Evolutionary conservation across 2,113 vertebrate genomes (phyloP), one percentile per base, ranked within the genome.

Genomic region (Calypte anna): DNA sequence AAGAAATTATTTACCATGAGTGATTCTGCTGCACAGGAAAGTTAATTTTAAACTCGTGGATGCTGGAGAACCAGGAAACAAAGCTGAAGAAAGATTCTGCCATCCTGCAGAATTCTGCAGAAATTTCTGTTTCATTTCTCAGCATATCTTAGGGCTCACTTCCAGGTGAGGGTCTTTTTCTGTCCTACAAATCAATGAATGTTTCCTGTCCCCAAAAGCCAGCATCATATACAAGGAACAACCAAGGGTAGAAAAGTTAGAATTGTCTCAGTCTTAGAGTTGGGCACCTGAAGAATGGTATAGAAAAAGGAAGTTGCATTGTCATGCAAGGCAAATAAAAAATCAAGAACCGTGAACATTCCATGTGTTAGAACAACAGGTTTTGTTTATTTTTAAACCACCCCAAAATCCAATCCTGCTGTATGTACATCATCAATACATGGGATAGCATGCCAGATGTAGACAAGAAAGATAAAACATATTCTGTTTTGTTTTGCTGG

Each of bases 381-480:
- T 86, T 94, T 93, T 92, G 62, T 96, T 96, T 97, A 96, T 96
- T 97, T 96, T 92, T 33, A 91, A 91, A 90, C 79, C 82, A 81
- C 50, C 81, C 82, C 81, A 70, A 92, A 91, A 85, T 79, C 61
- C 84, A 66, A 21, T 81, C 91, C 93, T 95, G 91, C 82, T 90
- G 28, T 94, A 88, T 88, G 77, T 92, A 95, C 95, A 96, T 51
- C 59, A 31, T 68, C 75, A 86, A 92, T 96, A 91, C 86, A 93
- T 0, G 2, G 57, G 59, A 94, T 79, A 90, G 12, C 50, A 89
- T 80, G 86, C 20, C 57, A 33, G 86, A 92, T 27, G 28, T 30
- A 86, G 69, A 51, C 48, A 80, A 82, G 51, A 90, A 73, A 93
- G 25, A 48, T 44, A n/a, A 88, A 64, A 64, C 28, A 5, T 31